Evolutionary conservation across 2,113 vertebrate genomes (phyloP), one percentile per base, ranked within the genome.

Genomic region (Drymodes brunneopygia): DNA sequence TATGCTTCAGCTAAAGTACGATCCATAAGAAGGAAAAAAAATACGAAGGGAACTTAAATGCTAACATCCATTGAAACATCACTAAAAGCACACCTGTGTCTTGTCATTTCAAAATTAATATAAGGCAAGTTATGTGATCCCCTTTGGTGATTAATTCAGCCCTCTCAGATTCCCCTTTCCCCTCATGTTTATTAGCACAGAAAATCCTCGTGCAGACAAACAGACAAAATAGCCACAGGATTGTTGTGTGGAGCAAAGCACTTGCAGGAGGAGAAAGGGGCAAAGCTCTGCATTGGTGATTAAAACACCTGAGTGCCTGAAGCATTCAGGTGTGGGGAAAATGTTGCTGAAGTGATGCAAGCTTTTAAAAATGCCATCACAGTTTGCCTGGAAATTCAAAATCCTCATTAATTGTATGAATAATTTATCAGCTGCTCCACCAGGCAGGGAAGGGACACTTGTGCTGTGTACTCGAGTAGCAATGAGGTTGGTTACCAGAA

Each of bases 281-380:
- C 70, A 91, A 91, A 94, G 36, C 53, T 86, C 77, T 88, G 60
- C 28, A 22, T 94, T 27, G 58, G 86, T 94, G 92, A 95, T 89
- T 89, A 88, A 87, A 94, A 95, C 97, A 98, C 96, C 98, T 98
- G 98, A 95, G 79, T 92, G 97, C 98, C 97, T 96, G 88, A 90
- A 98, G 98, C 90, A 0, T 89, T 93, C 98, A 98, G 98, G 97
- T 98, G 98, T 97, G 80, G 75, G 82, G 95, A 64, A 96, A 94
- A 97, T 35, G 48, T 74, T 92, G 78, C 50, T 9, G 60, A 92
- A 96, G 89, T 92, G 75, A 88, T 73, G 94, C 87, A 97, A 84
- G 25, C 83, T 54, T 93, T 95, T 86, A 96, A 97, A 95, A 96
- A 96, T 95, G 85, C 92, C 90, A 81, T 42, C 80, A 33, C 18